Evolutionary conservation across 2,888 invertebrate genomes (phyloP), one percentile per base, ranked within the genome.

Genomic region (Notocelia uddmanniana): DNA sequence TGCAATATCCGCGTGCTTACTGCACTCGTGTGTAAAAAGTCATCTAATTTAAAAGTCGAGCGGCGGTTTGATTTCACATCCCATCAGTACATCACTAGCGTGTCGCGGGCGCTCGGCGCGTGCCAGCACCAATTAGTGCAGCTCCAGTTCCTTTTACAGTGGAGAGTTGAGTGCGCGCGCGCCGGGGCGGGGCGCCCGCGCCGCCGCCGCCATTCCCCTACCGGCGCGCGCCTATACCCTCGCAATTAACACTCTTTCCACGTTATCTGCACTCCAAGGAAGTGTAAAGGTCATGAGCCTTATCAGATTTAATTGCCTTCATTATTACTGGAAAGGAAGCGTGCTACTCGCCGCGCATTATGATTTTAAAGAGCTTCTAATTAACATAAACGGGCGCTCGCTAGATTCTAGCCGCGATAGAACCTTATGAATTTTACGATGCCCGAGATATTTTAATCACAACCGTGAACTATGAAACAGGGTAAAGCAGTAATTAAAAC

Each of bases 91-190:
- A 90, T 89, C 87, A 89, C 86, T 89, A 85, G 89, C 90, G 89
- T 87, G 90, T 88, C 86, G 87, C 83, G 85, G 82, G 81, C 81
- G 88, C 87, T 85, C 89, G 89, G 91, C 92, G 92, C 92, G 92
- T 92, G 92, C 92, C 91, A 81, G 79, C 76, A 88, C 91, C 92
- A 93, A 93, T 93, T 93, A 93, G 93, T 92, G 91, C 88, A 90
- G 93, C 92, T 93, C 92, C 89, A 93, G 89, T 93, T 93, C 88
- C 87, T 86, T 86, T 86, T 83, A 87, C 87, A 85, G 89, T 86
- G 85, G 89, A 89, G 89, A 89, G 87, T 84, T 85, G 89, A 83
- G 88, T 88, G 89, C 21, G 57, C 57, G 79, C 81, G 82, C 68
- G 62, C 18, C 68, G 54, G 50, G 71, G 80, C 80, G 87, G 85